Conservation (phyloP, 2,113 vertebrate species). For the Clarias macrocephalus region DNA sequence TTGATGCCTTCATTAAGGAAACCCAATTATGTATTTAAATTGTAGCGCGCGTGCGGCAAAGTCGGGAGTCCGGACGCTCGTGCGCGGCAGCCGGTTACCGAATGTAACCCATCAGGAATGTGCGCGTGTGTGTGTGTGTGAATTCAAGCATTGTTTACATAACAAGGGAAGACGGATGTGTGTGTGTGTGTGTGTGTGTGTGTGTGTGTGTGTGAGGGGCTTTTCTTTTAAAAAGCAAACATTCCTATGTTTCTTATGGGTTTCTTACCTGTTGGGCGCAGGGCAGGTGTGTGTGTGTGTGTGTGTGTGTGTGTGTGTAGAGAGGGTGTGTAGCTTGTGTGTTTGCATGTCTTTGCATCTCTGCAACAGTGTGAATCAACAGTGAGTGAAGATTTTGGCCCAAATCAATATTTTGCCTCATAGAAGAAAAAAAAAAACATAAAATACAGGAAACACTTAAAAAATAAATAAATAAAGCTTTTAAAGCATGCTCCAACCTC, state of each 20-base stretch:
- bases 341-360: constrained; percentile 9
- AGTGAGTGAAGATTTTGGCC: not conserved
- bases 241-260: not conserved
- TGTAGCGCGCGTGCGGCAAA: not conserved
- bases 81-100: not conserved
- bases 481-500: not conserved
- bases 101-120: not conserved
- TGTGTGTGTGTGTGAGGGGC: not conserved
- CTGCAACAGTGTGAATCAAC: not conserved
- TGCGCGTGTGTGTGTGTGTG: not conserved
- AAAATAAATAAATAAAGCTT: too few species aligned
- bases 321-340: not conserved
- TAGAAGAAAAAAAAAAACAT: not conserved
- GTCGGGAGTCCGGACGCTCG: not conserved
- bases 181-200: not conserved
- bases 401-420: not conserved
- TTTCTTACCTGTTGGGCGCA: constrained; percentile 4
- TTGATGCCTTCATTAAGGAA: too few species aligned
- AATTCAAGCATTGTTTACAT: not conserved
- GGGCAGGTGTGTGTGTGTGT: constrained; percentile 8
- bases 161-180: not conserved
- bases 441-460: too few species aligned
- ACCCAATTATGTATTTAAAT: not conserved
- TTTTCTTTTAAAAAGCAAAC: not conserved
- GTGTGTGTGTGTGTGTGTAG: not conserved